Percentiles rank a stretch among this genome's conserved stretches.
phyloP scores from a whole-genome alignment of 2,797 vertebrate species.

The Betta splendens region DNA sequence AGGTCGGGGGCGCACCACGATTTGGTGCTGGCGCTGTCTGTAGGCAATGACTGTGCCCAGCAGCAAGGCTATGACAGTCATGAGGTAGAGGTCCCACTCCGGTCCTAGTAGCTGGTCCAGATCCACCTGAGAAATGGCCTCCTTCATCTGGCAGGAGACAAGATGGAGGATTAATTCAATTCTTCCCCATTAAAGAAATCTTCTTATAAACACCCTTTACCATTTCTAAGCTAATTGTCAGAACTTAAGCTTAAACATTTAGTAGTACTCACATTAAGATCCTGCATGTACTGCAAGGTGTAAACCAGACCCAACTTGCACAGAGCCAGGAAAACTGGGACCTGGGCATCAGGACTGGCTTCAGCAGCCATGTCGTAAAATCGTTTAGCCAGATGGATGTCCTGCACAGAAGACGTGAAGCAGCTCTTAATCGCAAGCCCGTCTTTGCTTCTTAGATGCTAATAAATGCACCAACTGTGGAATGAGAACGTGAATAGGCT shows the following conservation, averaged over 20 bases:
- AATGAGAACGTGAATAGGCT: background rate
- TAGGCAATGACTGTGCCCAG: conserved; percentile 97
- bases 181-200: background rate
- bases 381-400: conserved; percentile 96
- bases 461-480: background rate
- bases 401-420: conserved; percentile 74
- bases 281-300: conserved; percentile 89
- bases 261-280: conserved; percentile 89
- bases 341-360: conserved; percentile 96
- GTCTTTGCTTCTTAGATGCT: background rate
- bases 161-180: conserved; percentile 6
- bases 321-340: conserved; percentile 95
- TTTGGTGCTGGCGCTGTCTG: conserved; percentile 95
- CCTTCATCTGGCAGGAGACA: conserved; percentile 82
- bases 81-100: conserved; percentile 99
- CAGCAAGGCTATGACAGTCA: conserved; percentile 96
- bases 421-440: background rate
- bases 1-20: conserved; percentile 76
- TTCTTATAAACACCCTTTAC: conserved; percentile 4
- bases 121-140: conserved; percentile 89
- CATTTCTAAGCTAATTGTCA: conserved; percentile 12
- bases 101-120: conserved; percentile 96
- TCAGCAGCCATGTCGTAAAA: conserved; percentile 99
- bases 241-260: background rate
- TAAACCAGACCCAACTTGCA: conserved; percentile 94